phyloP scores from a whole-genome alignment of 1,140 invertebrate genomes.

The Neodiprion lecontei region DNA sequence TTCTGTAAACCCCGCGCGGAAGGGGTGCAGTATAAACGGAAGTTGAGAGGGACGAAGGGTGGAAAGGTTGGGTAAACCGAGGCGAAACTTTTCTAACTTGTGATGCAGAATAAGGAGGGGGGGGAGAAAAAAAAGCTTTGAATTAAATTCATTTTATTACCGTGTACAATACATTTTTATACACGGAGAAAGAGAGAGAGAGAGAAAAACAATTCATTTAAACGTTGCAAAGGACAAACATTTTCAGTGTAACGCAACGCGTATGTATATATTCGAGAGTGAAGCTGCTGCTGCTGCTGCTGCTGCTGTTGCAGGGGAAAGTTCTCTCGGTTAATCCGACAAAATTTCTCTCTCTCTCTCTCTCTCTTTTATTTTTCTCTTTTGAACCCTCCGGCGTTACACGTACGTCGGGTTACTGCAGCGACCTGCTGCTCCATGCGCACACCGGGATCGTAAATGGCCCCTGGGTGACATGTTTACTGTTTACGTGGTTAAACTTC shows the following conservation, averaged over 20 bases:
- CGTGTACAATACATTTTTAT: neutral
- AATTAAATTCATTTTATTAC: neutral
- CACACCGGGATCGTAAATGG: neutral
- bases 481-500: neutral
- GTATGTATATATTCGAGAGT: neutral
- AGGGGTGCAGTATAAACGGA: too few species aligned
- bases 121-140: neutral
- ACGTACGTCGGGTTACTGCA: neutral
- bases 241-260: too few species aligned
- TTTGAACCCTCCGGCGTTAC: neutral
- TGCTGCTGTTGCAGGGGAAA: neutral
- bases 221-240: neutral
- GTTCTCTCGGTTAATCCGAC: constrained; percentile 38
- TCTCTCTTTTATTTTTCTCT: constrained; percentile 16
- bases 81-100: too few species aligned
- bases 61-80: too few species aligned
- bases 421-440: neutral
- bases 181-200: neutral
- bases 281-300: too few species aligned
- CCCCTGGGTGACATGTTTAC: neutral
- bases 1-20: too few species aligned
- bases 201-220: neutral
- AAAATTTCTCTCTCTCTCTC: constrained; percentile 32
- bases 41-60: too few species aligned
- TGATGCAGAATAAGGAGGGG: too few species aligned